phyloP scores from a whole-genome alignment of 1,140 invertebrate genomes.

The Lordiphosa mommai region DNA sequence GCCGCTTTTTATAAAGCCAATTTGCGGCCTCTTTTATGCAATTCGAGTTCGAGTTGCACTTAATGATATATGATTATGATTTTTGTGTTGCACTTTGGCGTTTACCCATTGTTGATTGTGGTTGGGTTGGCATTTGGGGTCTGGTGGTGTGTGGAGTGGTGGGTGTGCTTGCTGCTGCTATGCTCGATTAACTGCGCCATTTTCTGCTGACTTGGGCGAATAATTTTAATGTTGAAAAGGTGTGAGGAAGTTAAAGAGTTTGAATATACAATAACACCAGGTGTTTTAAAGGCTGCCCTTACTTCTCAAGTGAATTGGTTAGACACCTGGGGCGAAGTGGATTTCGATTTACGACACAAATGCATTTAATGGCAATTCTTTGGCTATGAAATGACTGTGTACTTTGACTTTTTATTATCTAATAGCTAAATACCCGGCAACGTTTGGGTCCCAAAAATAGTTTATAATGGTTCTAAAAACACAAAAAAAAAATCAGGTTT shows the following conservation, averaged over 20 bases:
- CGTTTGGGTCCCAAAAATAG: too few relatives aligned
- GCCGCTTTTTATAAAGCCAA: slow-evolving; percentile 31
- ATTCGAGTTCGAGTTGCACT: slow-evolving; percentile 23
- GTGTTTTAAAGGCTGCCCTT: too few relatives aligned
- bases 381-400: too few relatives aligned
- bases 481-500: too few relatives aligned
- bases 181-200: slow-evolving; percentile 27
- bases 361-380: too few relatives aligned
- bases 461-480: too few relatives aligned
- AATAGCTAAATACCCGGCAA: too few relatives aligned
- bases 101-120: slow-evolving; percentile 18
- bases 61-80: slow-evolving; percentile 49
- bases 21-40: slow-evolving; percentile 23
- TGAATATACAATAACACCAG: too few relatives aligned
- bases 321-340: too few relatives aligned
- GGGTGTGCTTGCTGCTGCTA: slow-evolving; percentile 29
- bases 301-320: too few relatives aligned
- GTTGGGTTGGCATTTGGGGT: slow-evolving; percentile 5
- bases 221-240: slow-evolving; percentile 7
- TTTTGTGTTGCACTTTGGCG: slow-evolving; percentile 26
- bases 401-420: too few relatives aligned
- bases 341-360: too few relatives aligned
- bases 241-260: background rate
- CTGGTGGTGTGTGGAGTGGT: slow-evolving; percentile 9
- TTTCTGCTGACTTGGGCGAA: slow-evolving; percentile 14